Conservation (phyloP, 2,797 vertebrate species). For the Lithobates pipiens region DNA sequence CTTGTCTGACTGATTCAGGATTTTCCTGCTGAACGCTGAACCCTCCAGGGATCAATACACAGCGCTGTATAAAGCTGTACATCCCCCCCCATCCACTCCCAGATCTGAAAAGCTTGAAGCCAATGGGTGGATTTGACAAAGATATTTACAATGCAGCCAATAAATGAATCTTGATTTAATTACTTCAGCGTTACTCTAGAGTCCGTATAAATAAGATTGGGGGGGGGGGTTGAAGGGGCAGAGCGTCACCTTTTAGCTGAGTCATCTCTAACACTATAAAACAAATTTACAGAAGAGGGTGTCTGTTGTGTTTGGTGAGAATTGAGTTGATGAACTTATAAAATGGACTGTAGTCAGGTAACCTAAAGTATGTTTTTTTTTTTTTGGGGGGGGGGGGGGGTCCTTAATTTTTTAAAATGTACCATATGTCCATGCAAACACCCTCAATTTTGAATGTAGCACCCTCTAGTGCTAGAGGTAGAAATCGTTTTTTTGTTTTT, state of each 20-base stretch:
- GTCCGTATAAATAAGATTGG: slow-evolving; percentile 30
- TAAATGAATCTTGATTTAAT: slow-evolving; percentile 47
- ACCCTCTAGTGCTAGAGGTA: too few species aligned
- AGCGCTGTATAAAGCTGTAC: not conserved
- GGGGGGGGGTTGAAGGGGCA: not conserved
- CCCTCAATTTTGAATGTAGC: too few species aligned
- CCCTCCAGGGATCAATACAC: not conserved
- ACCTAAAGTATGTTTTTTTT: too few species aligned
- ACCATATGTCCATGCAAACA: too few species aligned
- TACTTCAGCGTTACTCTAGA: slow-evolving; percentile 28
- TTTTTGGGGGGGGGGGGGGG: too few species aligned
- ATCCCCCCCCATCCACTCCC: not conserved
- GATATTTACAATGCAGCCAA: slow-evolving; percentile 46
- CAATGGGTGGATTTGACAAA: slow-evolving; percentile 22
- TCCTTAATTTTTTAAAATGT: too few species aligned
- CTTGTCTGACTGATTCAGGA: slow-evolving; percentile 26
- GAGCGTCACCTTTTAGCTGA: not conserved
- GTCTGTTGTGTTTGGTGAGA: not conserved
- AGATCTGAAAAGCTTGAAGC: slow-evolving; percentile 10
- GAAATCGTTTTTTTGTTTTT: too few species aligned
- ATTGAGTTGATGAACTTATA: not conserved
- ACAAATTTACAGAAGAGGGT: not conserved
- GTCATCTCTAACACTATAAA: slow-evolving; percentile 26
- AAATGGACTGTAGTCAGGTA: too few species aligned
- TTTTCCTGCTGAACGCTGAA: not conserved